Conservation (phyloP, 2,797 vertebrate genomes). For the Sciurus carolinensis region DNA sequence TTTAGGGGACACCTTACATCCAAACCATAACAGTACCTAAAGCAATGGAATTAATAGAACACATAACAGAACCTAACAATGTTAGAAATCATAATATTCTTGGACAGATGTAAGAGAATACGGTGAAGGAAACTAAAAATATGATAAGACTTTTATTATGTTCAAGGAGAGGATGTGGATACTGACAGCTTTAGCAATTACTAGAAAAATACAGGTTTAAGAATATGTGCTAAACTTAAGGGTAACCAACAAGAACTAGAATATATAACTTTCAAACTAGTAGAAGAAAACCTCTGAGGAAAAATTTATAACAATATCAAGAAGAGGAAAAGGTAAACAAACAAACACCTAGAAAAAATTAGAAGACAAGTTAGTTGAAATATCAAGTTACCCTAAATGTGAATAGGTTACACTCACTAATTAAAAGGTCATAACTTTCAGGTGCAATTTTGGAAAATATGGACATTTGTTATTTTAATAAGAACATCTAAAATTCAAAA, state of each 20-base stretch:
- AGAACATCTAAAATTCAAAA: constrained; percentile 30
- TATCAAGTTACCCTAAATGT: neutral
- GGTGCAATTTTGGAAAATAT: constrained; percentile 14
- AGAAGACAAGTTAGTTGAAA: neutral
- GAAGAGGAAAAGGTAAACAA: neutral
- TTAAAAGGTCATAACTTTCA: neutral
- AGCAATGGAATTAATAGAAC: neutral
- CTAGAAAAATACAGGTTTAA: constrained; percentile 30
- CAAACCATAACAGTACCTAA: neutral
- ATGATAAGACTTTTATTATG: constrained; percentile 13
- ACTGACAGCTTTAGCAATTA: neutral
- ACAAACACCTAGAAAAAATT: neutral
- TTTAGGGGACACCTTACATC: too few relatives aligned
- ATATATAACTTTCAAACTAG: constrained; percentile 24
- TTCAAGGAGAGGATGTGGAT: constrained; percentile 27
- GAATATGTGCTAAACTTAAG: constrained; percentile 19
- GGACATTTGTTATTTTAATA: neutral
- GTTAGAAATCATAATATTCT: neutral
- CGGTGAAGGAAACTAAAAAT: neutral
- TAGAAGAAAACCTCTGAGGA: constrained; percentile 12
- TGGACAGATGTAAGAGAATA: neutral
- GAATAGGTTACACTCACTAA: neutral
- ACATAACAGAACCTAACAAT: neutral
- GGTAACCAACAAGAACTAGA: neutral
- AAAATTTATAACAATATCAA: constrained; percentile 42